Conservation (phyloP, 2,113 vertebrate genomes). For the Perca fluviatilis region DNA sequence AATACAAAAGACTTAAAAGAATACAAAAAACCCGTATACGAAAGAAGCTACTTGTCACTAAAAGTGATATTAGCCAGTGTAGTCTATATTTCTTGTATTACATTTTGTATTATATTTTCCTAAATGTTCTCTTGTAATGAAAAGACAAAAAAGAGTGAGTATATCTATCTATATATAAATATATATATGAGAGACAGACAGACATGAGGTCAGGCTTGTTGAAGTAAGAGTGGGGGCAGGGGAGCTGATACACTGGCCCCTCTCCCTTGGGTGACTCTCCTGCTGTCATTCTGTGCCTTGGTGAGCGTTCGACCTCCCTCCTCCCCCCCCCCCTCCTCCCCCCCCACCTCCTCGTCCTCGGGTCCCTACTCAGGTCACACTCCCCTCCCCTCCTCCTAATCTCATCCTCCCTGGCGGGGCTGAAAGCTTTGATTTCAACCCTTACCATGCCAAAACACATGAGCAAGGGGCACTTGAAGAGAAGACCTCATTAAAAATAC, state of each 20-base stretch:
- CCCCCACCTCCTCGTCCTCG: slow-evolving; percentile 17
- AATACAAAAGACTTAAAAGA: slow-evolving; percentile 54
- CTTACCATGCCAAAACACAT: slow-evolving; percentile 55
- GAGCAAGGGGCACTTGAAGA: slow-evolving; percentile 44
- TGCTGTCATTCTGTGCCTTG: slow-evolving; percentile 94
- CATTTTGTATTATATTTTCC: slow-evolving; percentile 99
- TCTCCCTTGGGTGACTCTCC: slow-evolving; percentile 82
- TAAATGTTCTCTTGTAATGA: slow-evolving; percentile 89
- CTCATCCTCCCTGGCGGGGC: slow-evolving; percentile 17
- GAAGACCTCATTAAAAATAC: slow-evolving; percentile 27
- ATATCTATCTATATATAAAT: slow-evolving; percentile 67
- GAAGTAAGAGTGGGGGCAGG: slow-evolving; percentile 84
- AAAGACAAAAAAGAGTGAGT: slow-evolving; percentile 81
- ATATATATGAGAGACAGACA: slow-evolving; percentile 61
- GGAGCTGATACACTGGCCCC: slow-evolving; percentile 73
- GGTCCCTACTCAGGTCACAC: slow-evolving; percentile 74
- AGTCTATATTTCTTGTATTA: slow-evolving; percentile 94
- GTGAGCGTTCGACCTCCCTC: slow-evolving; percentile 88
- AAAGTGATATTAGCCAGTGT: slow-evolving; percentile 87
- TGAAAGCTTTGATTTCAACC: slow-evolving; percentile 36
- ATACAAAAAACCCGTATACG: slow-evolving; percentile 69
- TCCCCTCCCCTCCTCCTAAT: not conserved
- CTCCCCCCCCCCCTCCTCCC: slow-evolving; percentile 62
- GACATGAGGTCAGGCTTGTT: slow-evolving; percentile 83
- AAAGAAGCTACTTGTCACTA: slow-evolving; percentile 84